Evolutionary conservation across 2,113 vertebrate species (phyloP).

Genomic region (Pterocles orientalis): DNA sequence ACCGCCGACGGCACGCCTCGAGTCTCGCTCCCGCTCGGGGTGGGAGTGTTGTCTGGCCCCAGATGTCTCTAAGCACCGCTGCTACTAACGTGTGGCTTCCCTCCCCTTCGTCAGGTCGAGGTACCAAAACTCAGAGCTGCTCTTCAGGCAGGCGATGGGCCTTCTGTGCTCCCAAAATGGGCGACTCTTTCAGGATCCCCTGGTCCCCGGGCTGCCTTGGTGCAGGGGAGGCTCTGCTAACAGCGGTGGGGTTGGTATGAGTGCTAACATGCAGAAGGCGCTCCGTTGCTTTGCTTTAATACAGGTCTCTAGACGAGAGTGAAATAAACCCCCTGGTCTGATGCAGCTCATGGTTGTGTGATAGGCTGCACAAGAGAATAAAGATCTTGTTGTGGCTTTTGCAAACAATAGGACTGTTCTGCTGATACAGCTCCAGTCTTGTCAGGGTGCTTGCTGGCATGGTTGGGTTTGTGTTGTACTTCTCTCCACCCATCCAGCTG

Average conservation of each 20-base stretch:
- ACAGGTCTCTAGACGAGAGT: neutral
- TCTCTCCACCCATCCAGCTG: rapidly evolving
- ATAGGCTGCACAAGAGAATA: neutral
- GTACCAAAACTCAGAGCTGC: rapidly evolving
- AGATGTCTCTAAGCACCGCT: neutral
- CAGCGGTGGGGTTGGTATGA: neutral
- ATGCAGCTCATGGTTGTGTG: rapidly evolving
- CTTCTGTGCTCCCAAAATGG: rapidly evolving
- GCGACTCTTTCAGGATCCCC: neutral
- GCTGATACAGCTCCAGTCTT: neutral
- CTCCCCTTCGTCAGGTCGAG: neutral
- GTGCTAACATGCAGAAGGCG: rapidly evolving
- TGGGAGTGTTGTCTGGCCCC: neutral
- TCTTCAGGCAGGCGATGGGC: rapidly evolving
- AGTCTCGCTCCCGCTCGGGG: neutral
- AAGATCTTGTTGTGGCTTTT: neutral
- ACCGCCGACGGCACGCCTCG: too few species aligned
- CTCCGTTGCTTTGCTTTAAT: rapidly evolving
- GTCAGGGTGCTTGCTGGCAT: neutral
- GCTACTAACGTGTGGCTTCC: neutral
- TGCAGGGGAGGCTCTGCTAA: neutral
- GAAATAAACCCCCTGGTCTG: rapidly evolving
- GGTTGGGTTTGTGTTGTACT: neutral
- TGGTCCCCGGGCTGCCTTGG: neutral
- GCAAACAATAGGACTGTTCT: neutral